Percentiles rank a stretch among this genome's conserved stretches.
Conservation (phyloP, 2,888 invertebrate species). For the Drosophila siamana region DNA sequence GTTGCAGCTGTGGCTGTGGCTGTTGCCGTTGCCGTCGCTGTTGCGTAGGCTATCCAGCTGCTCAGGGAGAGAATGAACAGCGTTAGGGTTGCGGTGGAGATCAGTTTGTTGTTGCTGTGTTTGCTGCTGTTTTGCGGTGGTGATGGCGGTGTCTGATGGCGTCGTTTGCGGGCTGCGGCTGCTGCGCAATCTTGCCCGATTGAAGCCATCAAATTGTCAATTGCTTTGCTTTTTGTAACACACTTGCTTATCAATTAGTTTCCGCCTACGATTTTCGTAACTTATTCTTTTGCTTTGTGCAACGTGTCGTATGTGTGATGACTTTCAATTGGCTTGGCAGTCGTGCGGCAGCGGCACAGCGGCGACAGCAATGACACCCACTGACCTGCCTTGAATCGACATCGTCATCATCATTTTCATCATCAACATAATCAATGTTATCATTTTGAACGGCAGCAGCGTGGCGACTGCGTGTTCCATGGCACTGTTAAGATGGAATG, state of each 20-base stretch:
- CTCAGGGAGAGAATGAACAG: conserved; percentile 69
- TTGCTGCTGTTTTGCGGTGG: conserved; percentile 36
- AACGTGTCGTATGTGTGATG: conserved; percentile 35
- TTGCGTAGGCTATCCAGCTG: conserved; percentile 73
- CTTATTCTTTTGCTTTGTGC: background rate
- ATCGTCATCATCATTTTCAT: conserved; percentile 42
- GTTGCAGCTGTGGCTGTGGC: conserved; percentile 20
- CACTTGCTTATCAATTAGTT: conserved; percentile 12
- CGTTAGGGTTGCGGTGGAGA: conserved; percentile 69
- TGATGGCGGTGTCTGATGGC: conserved; percentile 41
- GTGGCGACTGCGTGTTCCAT: conserved; percentile 27
- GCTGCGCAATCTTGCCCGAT: conserved; percentile 58
- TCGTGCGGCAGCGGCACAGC: conserved; percentile 26
- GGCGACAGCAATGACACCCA: conserved; percentile 37
- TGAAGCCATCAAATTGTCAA: conserved; percentile 68
- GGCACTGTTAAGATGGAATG: conserved; percentile 15
- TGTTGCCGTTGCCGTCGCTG: conserved; percentile 37
- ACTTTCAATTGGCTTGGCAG: conserved; percentile 32
- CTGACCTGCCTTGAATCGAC: conserved; percentile 42
- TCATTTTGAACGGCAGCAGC: conserved; percentile 1
- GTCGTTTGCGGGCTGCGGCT: conserved; percentile 53
- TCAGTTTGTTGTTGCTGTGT: conserved; percentile 67
- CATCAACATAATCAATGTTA: conserved; percentile 7
- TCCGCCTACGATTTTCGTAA: background rate
- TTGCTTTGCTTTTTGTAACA: conserved; percentile 12